These are phyloP conservation scores for Vandiemenella viatica DNA, from an alignment of 2,888 invertebrate genomes.

Conservation along the genomic window DNA sequence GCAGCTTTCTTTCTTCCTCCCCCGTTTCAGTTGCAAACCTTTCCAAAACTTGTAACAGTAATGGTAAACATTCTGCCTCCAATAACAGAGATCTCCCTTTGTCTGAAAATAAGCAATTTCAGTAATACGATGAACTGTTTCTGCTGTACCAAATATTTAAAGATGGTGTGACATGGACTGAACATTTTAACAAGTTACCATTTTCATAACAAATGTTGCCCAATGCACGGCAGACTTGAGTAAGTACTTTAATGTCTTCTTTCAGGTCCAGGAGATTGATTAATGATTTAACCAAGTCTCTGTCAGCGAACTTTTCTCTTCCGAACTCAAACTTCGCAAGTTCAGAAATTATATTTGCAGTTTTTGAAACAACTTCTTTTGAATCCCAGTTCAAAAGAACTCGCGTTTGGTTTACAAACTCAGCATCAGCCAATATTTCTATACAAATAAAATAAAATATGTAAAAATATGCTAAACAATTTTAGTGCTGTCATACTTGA, in stretches of 20 bases:
- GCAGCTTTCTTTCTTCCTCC: slow-evolving; percentile 29
- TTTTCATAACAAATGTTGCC: slow-evolving; percentile 85
- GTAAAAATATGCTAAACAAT: not conserved
- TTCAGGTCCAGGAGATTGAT: slow-evolving; percentile 17
- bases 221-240: slow-evolving; percentile 65
- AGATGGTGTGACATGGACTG: too few relatives aligned
- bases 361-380: slow-evolving; percentile 25
- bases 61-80: slow-evolving; percentile 12
- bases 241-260: slow-evolving; percentile 37
- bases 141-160: too few relatives aligned
- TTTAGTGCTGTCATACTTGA: not conserved
- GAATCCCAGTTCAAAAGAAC: slow-evolving; percentile 13
- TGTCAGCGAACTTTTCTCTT: slow-evolving; percentile 48
- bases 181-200: too few relatives aligned
- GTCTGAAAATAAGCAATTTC: slow-evolving; percentile 21
- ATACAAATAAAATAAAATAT: not conserved
- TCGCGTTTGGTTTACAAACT: slow-evolving; percentile 2
- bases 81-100: slow-evolving; percentile 20
- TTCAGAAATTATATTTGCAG: slow-evolving; percentile 63
- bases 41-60: slow-evolving; percentile 12
- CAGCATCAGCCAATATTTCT: not conserved
- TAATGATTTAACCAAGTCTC: slow-evolving; percentile 14
- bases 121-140: not conserved
- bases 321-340: slow-evolving; percentile 63
- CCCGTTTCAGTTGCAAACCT: slow-evolving; percentile 5